Conservation (phyloP, 2,113 vertebrate species). For the Oreochromis spilurus region DNA sequence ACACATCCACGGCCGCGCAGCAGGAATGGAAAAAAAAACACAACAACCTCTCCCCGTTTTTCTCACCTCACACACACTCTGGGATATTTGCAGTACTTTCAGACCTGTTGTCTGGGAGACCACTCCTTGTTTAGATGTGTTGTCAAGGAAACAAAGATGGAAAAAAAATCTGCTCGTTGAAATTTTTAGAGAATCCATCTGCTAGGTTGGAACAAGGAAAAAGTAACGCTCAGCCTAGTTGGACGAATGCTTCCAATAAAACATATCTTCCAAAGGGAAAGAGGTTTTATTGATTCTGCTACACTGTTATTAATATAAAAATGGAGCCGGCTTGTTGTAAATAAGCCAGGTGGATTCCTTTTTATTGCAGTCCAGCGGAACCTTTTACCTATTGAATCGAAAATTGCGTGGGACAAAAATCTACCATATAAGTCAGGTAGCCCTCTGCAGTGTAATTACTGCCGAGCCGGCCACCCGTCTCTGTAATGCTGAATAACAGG, state of each 20-base stretch:
- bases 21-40: not conserved
- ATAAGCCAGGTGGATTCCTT: conserved; percentile 40
- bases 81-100: conserved; percentile 59
- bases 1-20: not conserved
- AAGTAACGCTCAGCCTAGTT: conserved; percentile 28
- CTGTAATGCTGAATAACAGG: conserved; percentile 38
- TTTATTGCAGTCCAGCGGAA: conserved; percentile 42
- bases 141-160: conserved; percentile 76
- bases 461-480: not conserved
- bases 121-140: conserved; percentile 76
- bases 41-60: not conserved
- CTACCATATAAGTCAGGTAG: conserved; percentile 29
- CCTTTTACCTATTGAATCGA: conserved; percentile 32
- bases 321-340: conserved; percentile 35
- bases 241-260: conserved; percentile 52
- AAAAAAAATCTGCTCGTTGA: conserved; percentile 52
- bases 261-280: conserved; percentile 37
- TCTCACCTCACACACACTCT: conserved; percentile 12
- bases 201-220: conserved; percentile 54
- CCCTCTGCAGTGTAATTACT: conserved; percentile 40
- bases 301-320: conserved; percentile 55
- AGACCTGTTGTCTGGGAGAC: conserved; percentile 75
- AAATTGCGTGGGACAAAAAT: conserved; percentile 31
- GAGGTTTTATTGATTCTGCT: conserved; percentile 48
- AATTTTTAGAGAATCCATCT: conserved; percentile 73